Base-by-base conservation (phyloP, 2,113 vertebrate genomes). In the Psettodes erumei region DNA sequence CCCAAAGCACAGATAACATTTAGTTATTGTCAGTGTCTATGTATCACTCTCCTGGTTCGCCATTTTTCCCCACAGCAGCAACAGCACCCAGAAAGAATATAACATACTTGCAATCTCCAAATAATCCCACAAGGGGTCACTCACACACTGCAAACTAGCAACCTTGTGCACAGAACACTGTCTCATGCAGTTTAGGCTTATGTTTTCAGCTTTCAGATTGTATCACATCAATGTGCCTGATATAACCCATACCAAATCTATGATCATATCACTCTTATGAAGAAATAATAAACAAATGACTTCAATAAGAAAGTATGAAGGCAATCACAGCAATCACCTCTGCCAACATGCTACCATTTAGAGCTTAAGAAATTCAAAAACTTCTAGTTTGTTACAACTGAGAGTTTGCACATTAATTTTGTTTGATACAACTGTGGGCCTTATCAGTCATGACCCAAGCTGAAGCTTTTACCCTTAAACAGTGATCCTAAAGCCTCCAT, bases 101-200 rank as follows among this genome's bases (percentile, higher is more conserved):
- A 35, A 8, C 19, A 16, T 13, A 30, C 23, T 19, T 81, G 64
- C 51, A 71, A 3, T 73, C 47, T 13, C 13, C 1, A 47, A 21
- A n/a, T 5, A 30, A 32, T 19, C 59, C 82, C 85, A 87, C 84
- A 76, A 75, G 82, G 66, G 75, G 85, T 79, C 86, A 78, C 70
- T 82, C 62, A 79, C 11, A 65, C 16, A 37, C 33, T 38, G 47
- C 4, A 30, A 75, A 76, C 11, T 3, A 23, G 38, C 15, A 61
- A 51, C 5, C 35, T 32, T 61, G 28, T 13, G 7, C 11, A 6
- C 0, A 5, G 45, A 47, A 35, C 37, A 40, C 48, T 35, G 3
- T 42, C 6, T 28, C n/a, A 10, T 8, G 6, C 9, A 58, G 13
- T 19, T n/a, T n/a, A n/a, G n/a, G n/a, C n/a, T n/a, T n/a, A n/a